Evolutionary conservation across 2,113 vertebrate genomes (phyloP).

Genomic region (Ascaphus truei): DNA sequence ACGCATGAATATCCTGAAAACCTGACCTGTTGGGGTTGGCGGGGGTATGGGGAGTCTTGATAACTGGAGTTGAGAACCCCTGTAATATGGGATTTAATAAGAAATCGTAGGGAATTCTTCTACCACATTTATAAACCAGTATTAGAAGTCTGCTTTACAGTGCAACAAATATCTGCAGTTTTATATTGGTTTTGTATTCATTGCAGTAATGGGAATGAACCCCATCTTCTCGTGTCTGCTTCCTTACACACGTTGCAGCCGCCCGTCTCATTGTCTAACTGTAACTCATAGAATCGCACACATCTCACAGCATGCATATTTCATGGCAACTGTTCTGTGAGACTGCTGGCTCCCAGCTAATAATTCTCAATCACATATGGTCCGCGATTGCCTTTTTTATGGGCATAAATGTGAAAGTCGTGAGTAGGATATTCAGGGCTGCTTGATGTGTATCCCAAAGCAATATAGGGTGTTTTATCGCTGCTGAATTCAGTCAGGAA

Average conservation of each 20-base stretch:
- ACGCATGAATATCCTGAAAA: too few relatives aligned
- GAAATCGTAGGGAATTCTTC: background rate
- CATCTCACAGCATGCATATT: background rate
- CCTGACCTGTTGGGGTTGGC: too few relatives aligned
- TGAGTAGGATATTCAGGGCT: too few relatives aligned
- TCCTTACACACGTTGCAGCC: background rate
- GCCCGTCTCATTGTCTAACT: conserved; percentile 3
- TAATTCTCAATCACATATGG: background rate
- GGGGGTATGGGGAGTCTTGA: too few relatives aligned
- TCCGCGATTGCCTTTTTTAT: background rate
- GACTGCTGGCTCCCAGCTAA: background rate
- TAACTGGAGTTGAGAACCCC: too few relatives aligned
- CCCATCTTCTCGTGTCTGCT: background rate
- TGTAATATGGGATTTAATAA: too few relatives aligned
- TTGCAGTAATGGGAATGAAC: background rate
- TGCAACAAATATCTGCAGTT: conserved; percentile 3
- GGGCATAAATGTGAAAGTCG: too few relatives aligned
- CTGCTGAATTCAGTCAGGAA: too few relatives aligned
- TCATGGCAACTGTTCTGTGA: background rate
- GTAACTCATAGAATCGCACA: background rate
- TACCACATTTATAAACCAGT: background rate
- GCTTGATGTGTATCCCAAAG: too few relatives aligned
- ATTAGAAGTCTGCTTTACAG: conserved; percentile 27
- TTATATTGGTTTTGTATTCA: conserved; percentile 24
- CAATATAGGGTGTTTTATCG: too few relatives aligned